Conservation (phyloP, 2,888 invertebrate genomes). For the Aphodius granarius region DNA sequence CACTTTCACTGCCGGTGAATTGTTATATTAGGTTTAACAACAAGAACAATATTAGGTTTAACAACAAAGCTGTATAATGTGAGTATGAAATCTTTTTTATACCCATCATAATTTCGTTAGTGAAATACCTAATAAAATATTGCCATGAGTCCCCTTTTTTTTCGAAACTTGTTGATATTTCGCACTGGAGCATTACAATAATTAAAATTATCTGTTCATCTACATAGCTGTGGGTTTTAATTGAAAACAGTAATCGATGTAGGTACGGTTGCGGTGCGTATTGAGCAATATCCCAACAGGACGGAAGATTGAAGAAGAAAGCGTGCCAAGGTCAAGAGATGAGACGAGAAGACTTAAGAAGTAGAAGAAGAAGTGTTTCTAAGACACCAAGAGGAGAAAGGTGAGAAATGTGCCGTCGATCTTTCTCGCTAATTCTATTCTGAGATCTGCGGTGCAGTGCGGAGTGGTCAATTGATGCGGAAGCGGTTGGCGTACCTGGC, state of each 20-base stretch:
- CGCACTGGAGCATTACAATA: background rate
- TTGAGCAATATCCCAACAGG: conserved; percentile 5
- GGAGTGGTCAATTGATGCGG: conserved; percentile 25
- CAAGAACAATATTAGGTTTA: no score
- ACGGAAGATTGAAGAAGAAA: background rate
- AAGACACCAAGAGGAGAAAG: conserved; percentile 12
- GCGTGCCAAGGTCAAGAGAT: conserved; percentile 11
- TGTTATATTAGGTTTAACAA: no score
- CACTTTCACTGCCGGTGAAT: no score
- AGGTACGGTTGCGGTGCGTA: conserved; percentile 6
- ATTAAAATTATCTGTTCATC: conserved; percentile 5
- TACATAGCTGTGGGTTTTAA: background rate
- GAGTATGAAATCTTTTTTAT: no score
- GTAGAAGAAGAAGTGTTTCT: background rate
- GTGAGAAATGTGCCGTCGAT: conserved; percentile 23
- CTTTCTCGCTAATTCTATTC: background rate
- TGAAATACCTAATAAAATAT: background rate
- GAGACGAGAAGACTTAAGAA: background rate
- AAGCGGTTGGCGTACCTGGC: conserved; percentile 32
- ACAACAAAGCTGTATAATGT: no score
- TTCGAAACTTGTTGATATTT: background rate
- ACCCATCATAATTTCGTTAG: no score
- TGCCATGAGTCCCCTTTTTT: background rate
- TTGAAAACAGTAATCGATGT: background rate
- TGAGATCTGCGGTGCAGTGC: conserved; percentile 38